Base-by-base conservation (phyloP, 2,888 invertebrate genomes). In the Sminthurinus aureus region DNA sequence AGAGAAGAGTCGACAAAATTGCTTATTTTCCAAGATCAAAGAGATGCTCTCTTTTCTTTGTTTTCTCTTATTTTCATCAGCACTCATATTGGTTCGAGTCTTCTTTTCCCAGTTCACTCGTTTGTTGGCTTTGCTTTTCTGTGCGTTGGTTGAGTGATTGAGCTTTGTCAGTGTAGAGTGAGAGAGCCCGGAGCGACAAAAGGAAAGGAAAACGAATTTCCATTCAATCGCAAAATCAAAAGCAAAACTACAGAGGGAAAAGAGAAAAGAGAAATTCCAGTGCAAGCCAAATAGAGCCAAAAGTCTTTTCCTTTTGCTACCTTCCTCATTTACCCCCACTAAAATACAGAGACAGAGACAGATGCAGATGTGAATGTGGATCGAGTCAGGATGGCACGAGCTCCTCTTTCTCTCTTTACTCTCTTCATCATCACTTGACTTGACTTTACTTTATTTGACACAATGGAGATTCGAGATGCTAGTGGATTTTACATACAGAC, bases 21-120 rank as follows among this genome's bases (percentile, higher is more conserved):
- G 75, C 75, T 38, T 75, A 75, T 75, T 75, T 75, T 75, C 75
- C 75, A n/a, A 75, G 75, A 75, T 75, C 75, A 75, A 75, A 75
- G 75, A 38, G 75, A 51, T 75, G 51, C 75, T 75, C 75, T 75
- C 51, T 52, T 75, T 75, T 51, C 20, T 75, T 52, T 75, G 50
- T 75, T 50, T 75, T 75, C 52, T 75, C 75, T 12, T 51, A 75
- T 75, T 75, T 75, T 75, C 75, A 75, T 75, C 75, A 75, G 75
- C 75, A 38, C 75, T 75, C 75, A 75, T 75, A 75, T 75, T 75
- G 75, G 38, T 51, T 38, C 38, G 38, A 38, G 3, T 38, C 38
- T 38, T 38, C 38, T 38, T 38, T 38, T 38, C 38, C 38, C 38
- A n/a, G n/a, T n/a, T 38, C 3, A 38, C 38, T 38, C 58, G 52